phyloP scores from a whole-genome alignment of 2,797 vertebrate species.

The Chrosomus eos region DNA sequence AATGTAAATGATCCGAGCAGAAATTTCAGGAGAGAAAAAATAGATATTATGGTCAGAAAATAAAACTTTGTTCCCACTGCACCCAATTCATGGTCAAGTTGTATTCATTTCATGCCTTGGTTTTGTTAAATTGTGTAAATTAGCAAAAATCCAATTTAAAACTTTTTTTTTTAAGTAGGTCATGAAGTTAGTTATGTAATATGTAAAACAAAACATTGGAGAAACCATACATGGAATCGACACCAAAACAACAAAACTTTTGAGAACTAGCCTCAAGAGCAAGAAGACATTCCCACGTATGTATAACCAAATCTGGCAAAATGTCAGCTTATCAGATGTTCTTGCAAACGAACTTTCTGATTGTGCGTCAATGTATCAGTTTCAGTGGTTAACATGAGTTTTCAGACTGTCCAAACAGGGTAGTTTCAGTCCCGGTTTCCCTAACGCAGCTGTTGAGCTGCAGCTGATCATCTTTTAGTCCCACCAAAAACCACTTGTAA shows the following conservation, averaged over 20 bases:
- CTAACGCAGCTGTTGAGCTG: constrained; percentile 36
- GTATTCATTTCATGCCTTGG: neutral
- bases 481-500: neutral
- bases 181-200: neutral
- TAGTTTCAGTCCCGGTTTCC: constrained; percentile 45
- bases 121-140: neutral
- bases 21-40: neutral
- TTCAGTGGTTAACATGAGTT: constrained; percentile 41
- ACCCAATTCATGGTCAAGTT: neutral
- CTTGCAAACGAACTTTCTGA: neutral
- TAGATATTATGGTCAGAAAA: neutral
- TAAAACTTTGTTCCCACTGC: neutral
- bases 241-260: neutral
- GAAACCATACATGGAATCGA: neutral
- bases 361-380: constrained; percentile 39
- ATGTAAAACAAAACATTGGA: neutral
- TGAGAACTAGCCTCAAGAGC: neutral
- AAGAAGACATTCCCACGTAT: neutral
- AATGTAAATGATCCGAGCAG: neutral
- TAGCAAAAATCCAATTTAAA: neutral
- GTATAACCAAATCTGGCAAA: neutral
- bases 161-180: neutral
- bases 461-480: constrained; percentile 14
- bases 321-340: constrained; percentile 22
- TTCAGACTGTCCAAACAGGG: constrained; percentile 21